Conservation (phyloP, 2,888 invertebrate species). For the Anthophora plumipes region DNA sequence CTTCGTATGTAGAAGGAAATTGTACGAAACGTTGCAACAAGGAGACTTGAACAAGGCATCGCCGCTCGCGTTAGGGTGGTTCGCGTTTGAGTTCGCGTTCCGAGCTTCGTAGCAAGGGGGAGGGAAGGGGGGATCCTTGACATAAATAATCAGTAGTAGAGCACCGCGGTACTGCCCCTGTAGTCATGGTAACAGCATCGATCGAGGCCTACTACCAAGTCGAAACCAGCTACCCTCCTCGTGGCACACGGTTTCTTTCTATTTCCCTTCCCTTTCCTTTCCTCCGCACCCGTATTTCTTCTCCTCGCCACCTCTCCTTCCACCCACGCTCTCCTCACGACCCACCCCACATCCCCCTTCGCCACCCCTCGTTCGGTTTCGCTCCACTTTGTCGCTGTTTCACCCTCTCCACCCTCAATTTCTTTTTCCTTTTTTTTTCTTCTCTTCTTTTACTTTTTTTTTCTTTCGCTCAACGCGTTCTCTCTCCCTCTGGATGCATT, state of each 20-base stretch:
- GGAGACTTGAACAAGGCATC: constrained; percentile 20
- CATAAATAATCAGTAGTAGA: constrained; percentile 83
- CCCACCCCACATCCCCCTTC: not conserved
- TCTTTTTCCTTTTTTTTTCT: too few relatives aligned
- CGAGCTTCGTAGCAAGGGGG: constrained; percentile 57
- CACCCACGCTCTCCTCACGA: too few relatives aligned
- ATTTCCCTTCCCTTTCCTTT: constrained; percentile 36
- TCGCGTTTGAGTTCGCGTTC: constrained; percentile 65
- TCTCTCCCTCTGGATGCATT: constrained; percentile 21
- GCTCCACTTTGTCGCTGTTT: constrained; percentile 18
- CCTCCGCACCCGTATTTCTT: constrained; percentile 11
- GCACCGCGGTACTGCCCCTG: constrained; percentile 73
- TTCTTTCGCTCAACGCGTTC: not conserved
- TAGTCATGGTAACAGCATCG: constrained; percentile 75
- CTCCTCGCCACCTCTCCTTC: not conserved
- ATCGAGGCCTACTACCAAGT: constrained; percentile 73
- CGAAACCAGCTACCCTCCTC: constrained; percentile 63
- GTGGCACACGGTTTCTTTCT: constrained; percentile 50
- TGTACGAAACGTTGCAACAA: constrained; percentile 15
- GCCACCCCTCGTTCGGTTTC: not conserved
- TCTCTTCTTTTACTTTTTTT: too few relatives aligned
- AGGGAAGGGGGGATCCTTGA: constrained; percentile 78
- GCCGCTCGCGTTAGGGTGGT: constrained; percentile 40
- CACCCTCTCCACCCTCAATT: constrained; percentile 3
- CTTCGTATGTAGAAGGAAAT: not conserved